Evolutionary conservation across 2,113 vertebrate genomes (phyloP).

Genomic region (Anarrhichthys ocellatus): DNA sequence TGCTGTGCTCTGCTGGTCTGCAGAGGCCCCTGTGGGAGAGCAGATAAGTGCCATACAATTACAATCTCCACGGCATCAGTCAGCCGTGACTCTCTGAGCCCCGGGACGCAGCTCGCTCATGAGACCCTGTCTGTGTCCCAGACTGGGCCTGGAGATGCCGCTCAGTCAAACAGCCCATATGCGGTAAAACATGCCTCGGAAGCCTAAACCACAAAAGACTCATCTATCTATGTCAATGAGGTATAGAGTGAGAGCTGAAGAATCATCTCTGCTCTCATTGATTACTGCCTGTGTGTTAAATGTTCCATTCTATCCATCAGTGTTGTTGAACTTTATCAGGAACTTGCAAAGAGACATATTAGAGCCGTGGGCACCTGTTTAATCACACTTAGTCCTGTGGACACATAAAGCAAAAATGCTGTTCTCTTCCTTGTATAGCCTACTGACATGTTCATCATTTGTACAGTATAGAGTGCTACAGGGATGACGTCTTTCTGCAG

Average conservation of each 20-base stretch:
- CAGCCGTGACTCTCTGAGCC: slow-evolving; percentile 36
- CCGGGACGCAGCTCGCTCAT: slow-evolving; percentile 36
- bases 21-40: slow-evolving; percentile 22
- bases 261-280: slow-evolving; percentile 3
- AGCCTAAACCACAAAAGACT: not conserved
- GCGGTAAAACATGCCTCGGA: slow-evolving; percentile 22
- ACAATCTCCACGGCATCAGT: slow-evolving; percentile 49
- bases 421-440: not conserved
- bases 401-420: not conserved
- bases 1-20: slow-evolving; percentile 21
- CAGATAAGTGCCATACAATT: slow-evolving; percentile 57
- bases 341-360: not conserved
- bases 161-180: slow-evolving; percentile 19
- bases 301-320: not conserved
- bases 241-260: slow-evolving; percentile 5
- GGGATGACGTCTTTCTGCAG: not conserved
- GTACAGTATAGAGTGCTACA: not conserved
- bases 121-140: slow-evolving; percentile 26
- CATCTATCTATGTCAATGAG: slow-evolving; percentile 23
- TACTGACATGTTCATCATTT: not conserved
- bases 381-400: not conserved
- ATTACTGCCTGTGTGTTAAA: slow-evolving; percentile 3
- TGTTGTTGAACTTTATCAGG: not conserved
- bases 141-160: slow-evolving; percentile 31
- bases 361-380: not conserved